Evolutionary conservation across 2,113 vertebrate genomes (phyloP).

Genomic region (Mobula birostris): DNA sequence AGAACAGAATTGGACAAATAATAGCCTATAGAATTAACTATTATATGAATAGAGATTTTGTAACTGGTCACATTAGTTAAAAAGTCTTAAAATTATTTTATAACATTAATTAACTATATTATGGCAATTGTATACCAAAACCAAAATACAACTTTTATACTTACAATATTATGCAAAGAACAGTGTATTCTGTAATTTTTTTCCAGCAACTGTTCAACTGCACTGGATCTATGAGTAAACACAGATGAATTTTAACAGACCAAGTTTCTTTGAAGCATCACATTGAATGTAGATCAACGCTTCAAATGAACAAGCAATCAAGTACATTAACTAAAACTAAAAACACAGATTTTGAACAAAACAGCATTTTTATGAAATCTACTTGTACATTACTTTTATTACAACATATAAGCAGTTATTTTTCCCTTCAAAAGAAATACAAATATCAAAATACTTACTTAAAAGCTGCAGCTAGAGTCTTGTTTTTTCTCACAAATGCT

Average conservation of each 20-base stretch:
- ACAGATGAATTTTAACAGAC: not conserved
- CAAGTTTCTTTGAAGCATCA: not conserved
- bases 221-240: constrained; percentile 62
- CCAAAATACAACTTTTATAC: constrained; percentile 44
- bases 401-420: not conserved
- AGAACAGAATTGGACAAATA: too few relatives aligned
- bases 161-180: constrained; percentile 79
- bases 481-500: constrained; percentile 97
- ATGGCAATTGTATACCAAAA: constrained; percentile 36
- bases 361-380: not conserved
- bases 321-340: not conserved
- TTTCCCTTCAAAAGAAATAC: not conserved
- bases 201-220: constrained; percentile 85
- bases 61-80: not conserved
- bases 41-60: too few relatives aligned
- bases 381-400: not conserved
- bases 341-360: not conserved
- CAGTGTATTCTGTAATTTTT: constrained; percentile 95
- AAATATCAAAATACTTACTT: constrained; percentile 71
- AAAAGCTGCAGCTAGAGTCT: constrained; percentile 84
- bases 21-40: too few relatives aligned
- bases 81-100: not conserved
- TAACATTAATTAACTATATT: not conserved
- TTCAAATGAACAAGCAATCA: not conserved
- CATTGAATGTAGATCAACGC: not conserved